phyloP scores from a whole-genome alignment of 2,888 invertebrate species.

The Hartigia nigra region DNA sequence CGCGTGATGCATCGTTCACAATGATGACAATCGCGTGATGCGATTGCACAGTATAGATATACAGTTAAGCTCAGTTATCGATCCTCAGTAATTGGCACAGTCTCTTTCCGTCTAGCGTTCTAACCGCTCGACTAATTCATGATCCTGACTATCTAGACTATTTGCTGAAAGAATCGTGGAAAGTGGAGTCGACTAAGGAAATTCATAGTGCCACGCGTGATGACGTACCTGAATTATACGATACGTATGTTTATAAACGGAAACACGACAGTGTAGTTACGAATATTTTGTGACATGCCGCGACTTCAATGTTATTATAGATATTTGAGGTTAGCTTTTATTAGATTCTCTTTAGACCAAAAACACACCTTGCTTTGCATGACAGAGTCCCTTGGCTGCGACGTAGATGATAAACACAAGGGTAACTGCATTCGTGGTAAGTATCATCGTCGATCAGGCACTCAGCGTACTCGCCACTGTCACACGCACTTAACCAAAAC shows the following conservation, averaged over 20 bases:
- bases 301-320: not conserved
- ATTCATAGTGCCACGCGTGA: not conserved
- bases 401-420: constrained; percentile 48
- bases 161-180: constrained; percentile 30
- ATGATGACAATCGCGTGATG: not conserved
- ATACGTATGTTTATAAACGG: not conserved
- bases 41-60: not conserved
- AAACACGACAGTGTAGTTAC: not conserved
- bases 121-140: not conserved
- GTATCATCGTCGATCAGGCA: constrained; percentile 7
- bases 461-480: constrained; percentile 34
- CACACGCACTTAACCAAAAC: not conserved
- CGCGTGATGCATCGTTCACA: not conserved
- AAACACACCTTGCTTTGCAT: constrained; percentile 55
- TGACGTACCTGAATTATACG: not conserved
- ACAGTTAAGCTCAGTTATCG: not conserved
- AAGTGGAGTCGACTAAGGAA: not conserved
- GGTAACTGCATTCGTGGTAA: constrained; percentile 41
- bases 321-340: not conserved
- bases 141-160: constrained; percentile 5
- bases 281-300: not conserved
- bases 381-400: constrained; percentile 46
- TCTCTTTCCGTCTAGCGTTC: not conserved
- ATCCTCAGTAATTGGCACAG: not conserved
- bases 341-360: not conserved